Evolutionary conservation across 2,888 invertebrate genomes (phyloP).

Genomic region (Iphiclides podalirius): DNA sequence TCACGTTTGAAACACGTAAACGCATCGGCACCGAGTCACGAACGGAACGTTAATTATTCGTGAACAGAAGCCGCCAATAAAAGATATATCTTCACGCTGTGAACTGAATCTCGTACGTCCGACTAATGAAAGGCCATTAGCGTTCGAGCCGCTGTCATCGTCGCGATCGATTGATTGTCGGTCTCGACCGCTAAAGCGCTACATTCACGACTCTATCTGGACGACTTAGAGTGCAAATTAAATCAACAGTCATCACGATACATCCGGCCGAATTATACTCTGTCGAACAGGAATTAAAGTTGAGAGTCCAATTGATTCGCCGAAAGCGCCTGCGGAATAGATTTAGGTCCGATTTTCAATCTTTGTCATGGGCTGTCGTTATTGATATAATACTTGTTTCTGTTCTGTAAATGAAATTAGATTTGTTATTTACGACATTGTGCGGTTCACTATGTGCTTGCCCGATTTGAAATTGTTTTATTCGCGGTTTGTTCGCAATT

Average conservation of each 20-base stretch:
- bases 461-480: not conserved
- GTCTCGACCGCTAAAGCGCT: conserved; percentile 14
- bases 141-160: conserved; percentile 62
- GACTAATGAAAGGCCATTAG: conserved; percentile 66
- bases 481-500: not conserved
- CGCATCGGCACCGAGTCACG: no score
- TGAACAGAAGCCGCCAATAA: conserved; percentile 9
- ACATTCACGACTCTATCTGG: conserved; percentile 26
- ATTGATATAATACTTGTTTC: conserved; percentile 37
- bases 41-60: not conserved
- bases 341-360: conserved; percentile 55
- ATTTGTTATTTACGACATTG: conserved; percentile 18
- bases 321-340: conserved; percentile 50
- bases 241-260: conserved; percentile 15
- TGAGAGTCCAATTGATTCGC: not conserved
- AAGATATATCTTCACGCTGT: conserved; percentile 1
- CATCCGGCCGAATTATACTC: not conserved
- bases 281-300: not conserved
- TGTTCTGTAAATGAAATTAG: conserved; percentile 25
- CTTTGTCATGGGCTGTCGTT: conserved; percentile 43
- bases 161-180: conserved; percentile 52
- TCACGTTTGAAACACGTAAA: no score
- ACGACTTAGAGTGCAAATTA: conserved; percentile 24
- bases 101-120: conserved; percentile 30
- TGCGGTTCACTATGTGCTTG: not conserved